Conservation (phyloP, 2,113 vertebrate species). For the Tiliqua scincoides region DNA sequence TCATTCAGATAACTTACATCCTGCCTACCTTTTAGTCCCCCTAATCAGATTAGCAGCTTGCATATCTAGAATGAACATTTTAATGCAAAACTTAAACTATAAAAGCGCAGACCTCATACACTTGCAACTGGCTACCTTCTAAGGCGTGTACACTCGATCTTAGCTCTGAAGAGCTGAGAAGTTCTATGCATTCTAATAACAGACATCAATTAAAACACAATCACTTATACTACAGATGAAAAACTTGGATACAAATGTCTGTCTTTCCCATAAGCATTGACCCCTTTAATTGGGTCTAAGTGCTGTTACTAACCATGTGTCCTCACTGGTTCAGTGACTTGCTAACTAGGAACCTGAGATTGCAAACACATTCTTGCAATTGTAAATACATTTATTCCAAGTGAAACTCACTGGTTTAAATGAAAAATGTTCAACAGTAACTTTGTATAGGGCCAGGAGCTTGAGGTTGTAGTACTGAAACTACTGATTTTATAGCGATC, state of each 20-base stretch:
- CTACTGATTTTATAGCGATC: background rate
- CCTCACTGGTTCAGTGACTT: constrained; percentile 42
- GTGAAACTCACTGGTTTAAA: constrained; percentile 5
- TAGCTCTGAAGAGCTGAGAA: background rate
- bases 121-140: constrained; percentile 44
- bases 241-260: constrained; percentile 65
- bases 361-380: constrained; percentile 33
- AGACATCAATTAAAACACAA: constrained; percentile 70
- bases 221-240: constrained; percentile 73
- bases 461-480: background rate
- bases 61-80: constrained; percentile 45
- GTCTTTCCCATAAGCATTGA: constrained; percentile 43
- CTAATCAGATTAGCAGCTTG: constrained; percentile 50
- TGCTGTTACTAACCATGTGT: constrained; percentile 57
- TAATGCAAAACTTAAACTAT: constrained; percentile 55
- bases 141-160: background rate
- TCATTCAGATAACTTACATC: constrained; percentile 53
- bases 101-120: constrained; percentile 54
- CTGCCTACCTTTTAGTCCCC: constrained; percentile 51
- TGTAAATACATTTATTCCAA: constrained; percentile 23
- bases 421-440: background rate
- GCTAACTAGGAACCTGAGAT: constrained; percentile 42
- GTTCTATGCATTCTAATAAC: constrained; percentile 64
- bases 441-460: background rate
- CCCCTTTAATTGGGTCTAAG: constrained; percentile 26